Base-by-base conservation (phyloP, 2,888 invertebrate genomes). In the Phalera bucephala region DNA sequence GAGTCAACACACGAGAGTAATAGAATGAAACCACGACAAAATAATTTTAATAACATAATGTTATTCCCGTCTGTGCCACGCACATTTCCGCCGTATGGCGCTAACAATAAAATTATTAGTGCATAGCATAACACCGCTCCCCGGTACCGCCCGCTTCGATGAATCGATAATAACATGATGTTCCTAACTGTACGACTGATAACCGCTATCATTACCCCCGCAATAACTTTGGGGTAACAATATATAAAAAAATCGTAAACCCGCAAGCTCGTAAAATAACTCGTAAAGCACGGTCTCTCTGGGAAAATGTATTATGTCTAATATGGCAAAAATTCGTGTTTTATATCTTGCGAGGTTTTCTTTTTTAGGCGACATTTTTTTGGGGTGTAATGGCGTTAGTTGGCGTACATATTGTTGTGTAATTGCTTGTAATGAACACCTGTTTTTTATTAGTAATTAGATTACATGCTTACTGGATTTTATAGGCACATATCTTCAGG, bases 171-270 rank as follows among this genome's bases (percentile, higher is more conserved):
- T 55, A 52, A 46, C 40, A 40, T 31, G 9, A 19, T n/a, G n/a
- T 9, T 14, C n/a, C 28, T 37, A 41, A 42, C 39, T 21, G 32
- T 36, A 26, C 31, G 35, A 38, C 56, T 58, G 56, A 61, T 63
- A 60, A 52, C 54, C 34, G 33, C 43, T 37, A 63, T 71, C 63
- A 69, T 71, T 59, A 62, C 43, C 29, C 43, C 37, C 10, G 33
- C 45, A 37, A 47, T 59, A 48, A 55, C 46, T 45, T n/a, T 36
- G 36, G 38, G 40, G 38, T 46, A 26, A 36, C 36, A 33, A 54
- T 50, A 58, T 52, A 72, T 73, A 74, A 74, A 74, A 72, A 73
- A 62, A 65, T 60, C 73, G 68, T 74, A 73, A 74, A 72, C n/a
- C 43, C 47, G 10, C 31, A n/a, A 4, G 15, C 2, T 51, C 58